A percentile compares a stretch with the other conserved stretches of the same genome.
phyloP scores from a whole-genome alignment of 23 tunicate genomes.

The Corella eumyota region DNA sequence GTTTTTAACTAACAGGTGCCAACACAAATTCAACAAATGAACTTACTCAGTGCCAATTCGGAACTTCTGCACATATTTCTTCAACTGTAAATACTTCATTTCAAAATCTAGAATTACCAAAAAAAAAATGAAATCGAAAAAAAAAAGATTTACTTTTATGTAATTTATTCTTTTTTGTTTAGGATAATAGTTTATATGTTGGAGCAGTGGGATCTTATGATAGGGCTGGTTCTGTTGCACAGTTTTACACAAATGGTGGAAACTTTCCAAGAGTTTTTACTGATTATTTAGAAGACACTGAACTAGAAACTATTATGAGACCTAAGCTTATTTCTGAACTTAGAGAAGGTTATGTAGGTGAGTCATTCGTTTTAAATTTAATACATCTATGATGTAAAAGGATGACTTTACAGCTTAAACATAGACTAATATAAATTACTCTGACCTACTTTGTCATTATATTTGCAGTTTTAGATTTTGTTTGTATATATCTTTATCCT shows the following conservation, averaged over 20 bases:
- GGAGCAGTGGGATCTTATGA: conserved; percentile 53
- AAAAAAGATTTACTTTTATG: not conserved
- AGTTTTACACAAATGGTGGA: conserved; percentile 6
- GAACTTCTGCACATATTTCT: conserved; percentile 4
- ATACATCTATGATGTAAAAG: too few relatives aligned
- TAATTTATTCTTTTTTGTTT: not conserved
- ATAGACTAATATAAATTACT: too few relatives aligned
- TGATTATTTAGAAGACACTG: too few relatives aligned
- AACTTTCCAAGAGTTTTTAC: too few relatives aligned
- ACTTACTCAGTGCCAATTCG: conserved; percentile 23
- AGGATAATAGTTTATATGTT: conserved; percentile 11
- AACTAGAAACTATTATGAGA: too few relatives aligned
- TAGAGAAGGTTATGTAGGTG: too few relatives aligned
- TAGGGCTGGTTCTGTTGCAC: conserved; percentile 24
- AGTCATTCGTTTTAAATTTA: too few relatives aligned
- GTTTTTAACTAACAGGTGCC: conserved; percentile 1
- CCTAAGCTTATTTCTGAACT: too few relatives aligned
- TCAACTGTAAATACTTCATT: not conserved
- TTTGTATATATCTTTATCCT: too few relatives aligned
- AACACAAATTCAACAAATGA: conserved; percentile 8
- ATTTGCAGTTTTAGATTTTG: too few relatives aligned
- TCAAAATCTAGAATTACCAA: not conserved
- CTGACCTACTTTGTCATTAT: too few relatives aligned
- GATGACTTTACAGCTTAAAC: too few relatives aligned
- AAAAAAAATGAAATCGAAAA: not conserved